Evolutionary conservation across 1,140 invertebrate genomes (phyloP).

Genomic region (Habropoda laboriosa): DNA sequence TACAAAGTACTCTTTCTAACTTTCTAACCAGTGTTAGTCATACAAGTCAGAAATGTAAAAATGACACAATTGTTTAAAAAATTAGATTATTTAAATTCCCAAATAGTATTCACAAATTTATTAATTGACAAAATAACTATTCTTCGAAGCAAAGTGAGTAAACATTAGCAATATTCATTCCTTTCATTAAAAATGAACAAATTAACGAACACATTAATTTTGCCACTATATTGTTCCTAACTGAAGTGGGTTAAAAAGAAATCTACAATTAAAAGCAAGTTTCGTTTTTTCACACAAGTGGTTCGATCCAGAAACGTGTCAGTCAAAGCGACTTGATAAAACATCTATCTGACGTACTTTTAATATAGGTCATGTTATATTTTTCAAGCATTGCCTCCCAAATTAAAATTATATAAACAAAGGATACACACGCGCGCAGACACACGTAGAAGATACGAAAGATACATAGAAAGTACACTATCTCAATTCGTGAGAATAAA

Average conservation of each 20-base stretch:
- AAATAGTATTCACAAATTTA: no score
- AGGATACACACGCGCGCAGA: background rate
- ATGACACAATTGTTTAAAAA: no score
- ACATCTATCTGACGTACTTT: background rate
- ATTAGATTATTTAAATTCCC: no score
- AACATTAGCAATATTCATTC: background rate
- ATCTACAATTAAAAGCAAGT: conserved; percentile 6
- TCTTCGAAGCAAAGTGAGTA: background rate
- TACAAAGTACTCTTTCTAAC: no score
- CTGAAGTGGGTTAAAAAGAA: background rate
- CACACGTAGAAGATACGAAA: background rate
- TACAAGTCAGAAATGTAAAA: no score
- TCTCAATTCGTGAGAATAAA: no score
- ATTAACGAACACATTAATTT: background rate
- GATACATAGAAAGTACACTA: no score
- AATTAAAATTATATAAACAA: conserved; percentile 4
- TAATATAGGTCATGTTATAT: conserved; percentile 24
- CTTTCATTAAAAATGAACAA: background rate
- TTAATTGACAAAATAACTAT: no score
- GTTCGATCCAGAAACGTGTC: background rate
- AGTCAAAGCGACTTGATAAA: background rate
- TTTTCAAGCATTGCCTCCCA: conserved; percentile 11
- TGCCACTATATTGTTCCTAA: background rate
- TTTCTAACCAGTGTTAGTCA: no score
- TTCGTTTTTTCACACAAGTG: conserved; percentile 1